phyloP scores from a whole-genome alignment of 2,113 vertebrate species.

The Paratilapia polleni region DNA sequence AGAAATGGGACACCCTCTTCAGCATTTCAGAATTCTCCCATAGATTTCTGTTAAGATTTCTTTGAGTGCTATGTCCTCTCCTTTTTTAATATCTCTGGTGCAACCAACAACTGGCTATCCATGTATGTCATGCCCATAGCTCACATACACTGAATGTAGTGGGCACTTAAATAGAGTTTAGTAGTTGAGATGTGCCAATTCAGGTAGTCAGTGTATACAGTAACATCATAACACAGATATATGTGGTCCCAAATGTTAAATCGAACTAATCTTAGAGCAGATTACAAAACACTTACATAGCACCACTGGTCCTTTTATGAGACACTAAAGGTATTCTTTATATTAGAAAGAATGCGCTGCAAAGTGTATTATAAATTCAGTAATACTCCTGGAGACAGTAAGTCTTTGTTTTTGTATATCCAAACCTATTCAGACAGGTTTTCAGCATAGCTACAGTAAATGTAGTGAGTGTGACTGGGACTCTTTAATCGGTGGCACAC shows the following conservation, averaged over 20 bases:
- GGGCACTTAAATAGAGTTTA: not conserved
- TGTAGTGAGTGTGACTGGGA: constrained; percentile 8
- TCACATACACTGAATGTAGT: not conserved
- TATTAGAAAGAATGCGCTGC: not conserved
- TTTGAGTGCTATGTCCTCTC: not conserved
- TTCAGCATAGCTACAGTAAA: constrained; percentile 33
- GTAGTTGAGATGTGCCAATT: no score
- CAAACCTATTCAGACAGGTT: not conserved
- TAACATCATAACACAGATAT: no score
- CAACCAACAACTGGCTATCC: no score
- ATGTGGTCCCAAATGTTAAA: not conserved
- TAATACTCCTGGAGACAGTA: not conserved
- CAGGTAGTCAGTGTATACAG: fast-evolving
- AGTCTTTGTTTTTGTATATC: not conserved
- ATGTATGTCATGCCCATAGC: not conserved
- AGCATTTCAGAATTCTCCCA: not conserved
- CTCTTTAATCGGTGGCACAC: constrained; percentile 50
- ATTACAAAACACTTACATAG: fast-evolving
- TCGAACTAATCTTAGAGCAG: not conserved
- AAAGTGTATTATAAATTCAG: not conserved
- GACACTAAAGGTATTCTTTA: not conserved
- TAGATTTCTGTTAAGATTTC: not conserved
- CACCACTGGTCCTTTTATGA: fast-evolving
- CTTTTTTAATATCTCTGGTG: no score
- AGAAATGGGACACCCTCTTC: no score